Conservation (phyloP, 1,140 invertebrate genomes). For the Euura saliciscinereae region DNA sequence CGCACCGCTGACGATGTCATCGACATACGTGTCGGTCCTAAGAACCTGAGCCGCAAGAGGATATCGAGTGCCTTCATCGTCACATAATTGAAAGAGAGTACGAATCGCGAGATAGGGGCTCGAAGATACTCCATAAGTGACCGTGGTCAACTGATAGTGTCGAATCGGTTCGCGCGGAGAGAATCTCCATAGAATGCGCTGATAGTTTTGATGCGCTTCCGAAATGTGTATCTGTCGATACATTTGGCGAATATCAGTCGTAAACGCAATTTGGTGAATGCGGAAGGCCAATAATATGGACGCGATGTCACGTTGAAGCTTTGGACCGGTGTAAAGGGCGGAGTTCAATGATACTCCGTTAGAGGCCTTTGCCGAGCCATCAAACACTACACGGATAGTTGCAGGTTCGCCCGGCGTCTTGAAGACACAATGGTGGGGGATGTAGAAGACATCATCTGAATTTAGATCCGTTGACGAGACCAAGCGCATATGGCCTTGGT, state of each 20-base stretch:
- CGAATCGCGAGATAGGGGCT: slow-evolving; percentile 40
- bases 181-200: slow-evolving; percentile 43
- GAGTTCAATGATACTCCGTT: slow-evolving; percentile 24
- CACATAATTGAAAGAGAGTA: slow-evolving; percentile 36
- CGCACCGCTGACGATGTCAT: slow-evolving; percentile 40
- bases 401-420: slow-evolving; percentile 10
- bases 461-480: neutral
- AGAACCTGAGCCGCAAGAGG: slow-evolving; percentile 29
- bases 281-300: slow-evolving; percentile 14
- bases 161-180: slow-evolving; percentile 21
- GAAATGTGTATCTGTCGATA: slow-evolving; percentile 39
- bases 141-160: slow-evolving; percentile 40
- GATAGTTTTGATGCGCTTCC: slow-evolving; percentile 29
- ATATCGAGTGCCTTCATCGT: slow-evolving; percentile 33
- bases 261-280: slow-evolving; percentile 21
- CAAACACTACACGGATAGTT: slow-evolving; percentile 26
- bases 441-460: neutral
- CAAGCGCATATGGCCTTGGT: slow-evolving; percentile 33
- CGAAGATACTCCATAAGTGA: slow-evolving; percentile 48
- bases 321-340: slow-evolving; percentile 12
- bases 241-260: slow-evolving; percentile 39
- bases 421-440: neutral
- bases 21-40: slow-evolving; percentile 28
- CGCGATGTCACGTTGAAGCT: slow-evolving; percentile 12
- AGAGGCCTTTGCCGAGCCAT: slow-evolving; percentile 11